Conservation (phyloP, 2,797 vertebrate genomes). For the Melanotaenia trifasciata region DNA sequence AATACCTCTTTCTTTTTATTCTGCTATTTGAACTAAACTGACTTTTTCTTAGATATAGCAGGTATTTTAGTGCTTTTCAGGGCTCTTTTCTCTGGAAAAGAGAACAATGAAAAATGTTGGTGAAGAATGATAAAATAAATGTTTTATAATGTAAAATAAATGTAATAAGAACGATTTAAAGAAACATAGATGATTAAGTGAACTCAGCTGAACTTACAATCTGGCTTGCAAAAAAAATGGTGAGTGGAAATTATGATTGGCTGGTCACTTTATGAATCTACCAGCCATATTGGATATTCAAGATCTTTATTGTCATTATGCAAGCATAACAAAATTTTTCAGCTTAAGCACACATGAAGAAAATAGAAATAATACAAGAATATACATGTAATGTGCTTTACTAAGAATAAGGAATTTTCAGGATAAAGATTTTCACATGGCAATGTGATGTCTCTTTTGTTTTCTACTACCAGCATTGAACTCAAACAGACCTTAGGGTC, state of each 20-base stretch:
- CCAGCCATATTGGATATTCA: neutral
- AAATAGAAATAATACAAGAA: too few relatives aligned
- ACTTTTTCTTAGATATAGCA: neutral
- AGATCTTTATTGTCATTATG: too few relatives aligned
- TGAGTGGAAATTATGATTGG: neutral
- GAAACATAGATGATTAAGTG: too few relatives aligned
- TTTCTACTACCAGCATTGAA: slow-evolving; percentile 2
- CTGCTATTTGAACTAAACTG: neutral
- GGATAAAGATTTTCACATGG: neutral
- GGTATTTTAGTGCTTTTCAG: too few relatives aligned
- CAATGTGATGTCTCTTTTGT: neutral
- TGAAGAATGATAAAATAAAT: neutral
- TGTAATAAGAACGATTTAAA: too few relatives aligned
- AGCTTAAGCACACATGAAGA: too few relatives aligned
- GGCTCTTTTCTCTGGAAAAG: too few relatives aligned
- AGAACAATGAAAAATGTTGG: neutral
- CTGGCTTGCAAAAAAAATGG: neutral
- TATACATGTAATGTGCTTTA: neutral
- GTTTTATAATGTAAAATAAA: too few relatives aligned
- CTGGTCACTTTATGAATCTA: neutral
- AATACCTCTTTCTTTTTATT: neutral
- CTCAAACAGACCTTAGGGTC: slow-evolving; percentile 20
- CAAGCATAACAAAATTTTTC: too few relatives aligned
- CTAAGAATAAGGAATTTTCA: too few relatives aligned
- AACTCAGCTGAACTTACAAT: too few relatives aligned